phyloP scores from a whole-genome alignment of 1,140 invertebrate genomes.

The Dinoponera quadriceps region DNA sequence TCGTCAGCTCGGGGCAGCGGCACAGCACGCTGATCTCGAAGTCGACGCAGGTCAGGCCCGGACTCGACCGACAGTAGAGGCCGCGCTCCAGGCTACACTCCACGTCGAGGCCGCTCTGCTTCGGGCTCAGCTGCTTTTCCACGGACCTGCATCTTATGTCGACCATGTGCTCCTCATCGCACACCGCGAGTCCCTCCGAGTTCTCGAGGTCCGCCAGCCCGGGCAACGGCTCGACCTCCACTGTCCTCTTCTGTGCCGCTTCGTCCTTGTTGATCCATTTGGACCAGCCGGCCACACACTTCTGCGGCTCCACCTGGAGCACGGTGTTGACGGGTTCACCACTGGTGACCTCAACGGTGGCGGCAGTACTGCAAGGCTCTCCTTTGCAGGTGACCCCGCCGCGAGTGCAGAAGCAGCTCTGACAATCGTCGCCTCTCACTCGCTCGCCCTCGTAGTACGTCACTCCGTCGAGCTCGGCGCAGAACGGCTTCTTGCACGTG shows the following conservation, averaged over 20 bases:
- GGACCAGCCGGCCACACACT: slow-evolving; percentile 90
- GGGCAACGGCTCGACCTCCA: slow-evolving; percentile 89
- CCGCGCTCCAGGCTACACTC: slow-evolving; percentile 91
- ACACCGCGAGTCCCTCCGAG: slow-evolving; percentile 84
- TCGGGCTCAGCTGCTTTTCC: slow-evolving; percentile 87
- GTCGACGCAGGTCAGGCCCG: slow-evolving; percentile 86
- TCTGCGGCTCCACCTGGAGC: slow-evolving; percentile 77
- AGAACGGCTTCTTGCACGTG: slow-evolving; percentile 90
- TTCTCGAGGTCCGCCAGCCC: slow-evolving; percentile 77
- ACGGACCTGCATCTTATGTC: slow-evolving; percentile 91
- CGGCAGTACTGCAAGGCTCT: slow-evolving; percentile 86
- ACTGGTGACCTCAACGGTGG: slow-evolving; percentile 50
- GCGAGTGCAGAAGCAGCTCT: slow-evolving; percentile 91
- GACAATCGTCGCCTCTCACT: slow-evolving; percentile 91
- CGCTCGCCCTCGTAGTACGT: slow-evolving; percentile 92
- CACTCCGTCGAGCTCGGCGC: slow-evolving; percentile 88
- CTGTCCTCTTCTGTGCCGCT: slow-evolving; percentile 81
- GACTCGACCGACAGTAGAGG: slow-evolving; percentile 87
- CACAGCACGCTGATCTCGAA: slow-evolving; percentile 92
- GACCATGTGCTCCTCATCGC: slow-evolving; percentile 87
- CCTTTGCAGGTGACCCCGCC: slow-evolving; percentile 90
- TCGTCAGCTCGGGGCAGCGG: slow-evolving; percentile 83
- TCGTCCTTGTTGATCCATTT: slow-evolving; percentile 90
- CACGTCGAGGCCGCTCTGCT: slow-evolving; percentile 90
- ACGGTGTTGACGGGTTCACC: slow-evolving; percentile 76